Conservation (phyloP, 2,797 vertebrate genomes). For the Decapterus maruadsi region DNA sequence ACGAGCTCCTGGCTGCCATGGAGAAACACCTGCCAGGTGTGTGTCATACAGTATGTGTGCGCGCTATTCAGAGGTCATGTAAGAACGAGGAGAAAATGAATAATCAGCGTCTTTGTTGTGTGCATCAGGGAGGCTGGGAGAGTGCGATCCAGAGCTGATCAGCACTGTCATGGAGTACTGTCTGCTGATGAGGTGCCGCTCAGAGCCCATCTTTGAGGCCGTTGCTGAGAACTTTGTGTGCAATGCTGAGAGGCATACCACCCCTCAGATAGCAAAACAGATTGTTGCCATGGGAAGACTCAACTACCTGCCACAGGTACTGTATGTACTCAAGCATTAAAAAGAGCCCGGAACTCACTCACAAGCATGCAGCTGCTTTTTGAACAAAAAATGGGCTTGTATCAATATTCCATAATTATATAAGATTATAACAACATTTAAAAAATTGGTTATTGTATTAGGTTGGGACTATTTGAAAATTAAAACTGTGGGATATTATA, state of each 20-base stretch:
- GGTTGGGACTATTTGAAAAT: too few relatives aligned
- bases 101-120: not conserved
- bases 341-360: not conserved
- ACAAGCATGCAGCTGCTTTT: not conserved
- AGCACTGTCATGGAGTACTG: slow-evolving; percentile 63
- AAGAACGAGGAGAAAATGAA: accelerated
- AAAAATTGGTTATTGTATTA: not conserved
- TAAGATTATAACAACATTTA: not conserved
- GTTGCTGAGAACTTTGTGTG: slow-evolving; percentile 61
- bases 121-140: slow-evolving; percentile 45
- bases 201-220: slow-evolving; percentile 53
- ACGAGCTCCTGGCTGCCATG: slow-evolving; percentile 41
- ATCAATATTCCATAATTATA: not conserved
- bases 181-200: slow-evolving; percentile 57
- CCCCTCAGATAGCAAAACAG: slow-evolving; percentile 61
- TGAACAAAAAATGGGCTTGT: not conserved
- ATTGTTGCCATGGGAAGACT: slow-evolving; percentile 63
- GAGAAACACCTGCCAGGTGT: slow-evolving; percentile 57
- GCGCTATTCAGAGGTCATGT: not conserved
- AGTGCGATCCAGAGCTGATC: slow-evolving; percentile 57
- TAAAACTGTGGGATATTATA: not conserved
- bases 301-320: slow-evolving; percentile 64
- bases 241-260: slow-evolving; percentile 48
- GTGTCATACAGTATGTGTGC: not conserved
- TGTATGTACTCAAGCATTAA: not conserved